Base-by-base conservation (phyloP, 2,888 invertebrate species). In the Dolichomitus sp. region DNA sequence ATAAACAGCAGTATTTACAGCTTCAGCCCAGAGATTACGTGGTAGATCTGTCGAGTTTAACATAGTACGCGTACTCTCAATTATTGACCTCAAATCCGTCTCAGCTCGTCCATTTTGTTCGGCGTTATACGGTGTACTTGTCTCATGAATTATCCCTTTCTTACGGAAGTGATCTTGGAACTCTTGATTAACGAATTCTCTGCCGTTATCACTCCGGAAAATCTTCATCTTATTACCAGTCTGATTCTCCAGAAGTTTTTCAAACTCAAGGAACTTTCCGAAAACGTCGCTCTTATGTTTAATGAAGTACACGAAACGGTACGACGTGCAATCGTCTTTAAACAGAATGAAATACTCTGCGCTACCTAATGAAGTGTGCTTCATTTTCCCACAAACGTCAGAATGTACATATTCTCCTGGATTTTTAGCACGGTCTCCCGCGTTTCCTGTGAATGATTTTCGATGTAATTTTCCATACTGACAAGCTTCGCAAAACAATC, bases 51-150 rank as follows among this genome's bases (percentile, higher is more conserved):
- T 83, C 19, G 81, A 57, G 7, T 80, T 37, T 9, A 86, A 37
- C 85, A 86, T 86, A 0, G 85, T 81, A 12, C 82, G 77, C 9
- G 87, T 86, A 9, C 78, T 81, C 30, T 86, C 86, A 1, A 83
- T 82, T 1, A 88, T 79, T 7, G 85, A 86, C 17, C 84, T 65
- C 65, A 83, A 85, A 40, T 86, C 86, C 19, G 84, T 76, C 59
- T 87, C 86, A 7, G 77, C 85, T 54, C 85, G 65, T 12, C 85
- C 87, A 50, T 85, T 88, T 74, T 87, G 85, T 40, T 83, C 80
- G 7, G 84, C 80, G 3, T 83, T 88, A 42, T 85, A 85, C 1
- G 85, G 83, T 4, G 85, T 73, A 2, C 84, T 84, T 19, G 80
- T 83, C n/a, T 81, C 74, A 5, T 83, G 69, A 14, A 68, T 66